phyloP scores from a whole-genome alignment of 2,113 vertebrate species.

The Eurypyga helias region DNA sequence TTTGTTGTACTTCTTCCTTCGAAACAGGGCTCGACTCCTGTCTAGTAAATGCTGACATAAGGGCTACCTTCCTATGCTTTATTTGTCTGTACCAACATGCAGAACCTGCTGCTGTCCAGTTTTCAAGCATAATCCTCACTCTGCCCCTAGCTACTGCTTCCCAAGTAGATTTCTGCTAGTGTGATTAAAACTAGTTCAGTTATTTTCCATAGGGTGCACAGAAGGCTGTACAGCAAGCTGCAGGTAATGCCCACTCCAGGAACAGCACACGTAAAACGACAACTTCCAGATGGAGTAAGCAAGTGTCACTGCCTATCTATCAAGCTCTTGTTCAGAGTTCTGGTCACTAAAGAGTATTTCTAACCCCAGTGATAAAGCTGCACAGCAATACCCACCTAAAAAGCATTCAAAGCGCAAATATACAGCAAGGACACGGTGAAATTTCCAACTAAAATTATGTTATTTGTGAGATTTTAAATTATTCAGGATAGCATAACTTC shows the following conservation, averaged over 20 bases:
- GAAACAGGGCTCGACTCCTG: not conserved
- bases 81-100: not conserved
- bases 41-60: not conserved
- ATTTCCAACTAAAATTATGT: not conserved
- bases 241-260: not conserved
- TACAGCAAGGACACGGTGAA: not conserved
- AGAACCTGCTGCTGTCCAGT: not conserved
- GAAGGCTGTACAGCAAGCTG: not conserved
- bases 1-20: not conserved
- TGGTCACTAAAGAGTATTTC: not conserved
- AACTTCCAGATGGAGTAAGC: not conserved
- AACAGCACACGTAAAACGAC: not conserved
- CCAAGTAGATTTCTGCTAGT: not conserved
- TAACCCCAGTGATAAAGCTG: not conserved
- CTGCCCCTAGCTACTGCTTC: not conserved
- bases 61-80: not conserved
- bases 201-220: rapidly evolving
- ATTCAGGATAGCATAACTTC: not conserved
- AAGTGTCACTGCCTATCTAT: not conserved
- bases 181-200: not conserved
- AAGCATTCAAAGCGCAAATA: not conserved
- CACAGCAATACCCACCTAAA: not conserved
- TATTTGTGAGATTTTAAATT: not conserved
- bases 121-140: not conserved
- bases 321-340: not conserved